Conservation (phyloP, 2,113 vertebrate genomes). For the Macrotus californicus region DNA sequence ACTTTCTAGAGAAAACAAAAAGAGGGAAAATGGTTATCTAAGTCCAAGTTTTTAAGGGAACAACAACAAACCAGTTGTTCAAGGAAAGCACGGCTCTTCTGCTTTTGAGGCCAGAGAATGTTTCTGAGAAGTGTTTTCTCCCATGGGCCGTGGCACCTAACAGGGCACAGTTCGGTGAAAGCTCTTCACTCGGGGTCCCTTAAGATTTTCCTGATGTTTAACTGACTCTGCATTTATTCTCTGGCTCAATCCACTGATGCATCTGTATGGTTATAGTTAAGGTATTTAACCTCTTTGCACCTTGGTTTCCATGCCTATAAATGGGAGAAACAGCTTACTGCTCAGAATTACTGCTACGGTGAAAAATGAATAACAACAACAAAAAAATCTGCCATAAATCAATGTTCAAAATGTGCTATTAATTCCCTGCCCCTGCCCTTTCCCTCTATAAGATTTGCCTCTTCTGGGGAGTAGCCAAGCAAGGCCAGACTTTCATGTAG, state of each 20-base stretch:
- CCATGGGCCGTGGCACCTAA: background rate
- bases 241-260: background rate
- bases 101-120: background rate
- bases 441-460: background rate
- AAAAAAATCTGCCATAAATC: background rate
- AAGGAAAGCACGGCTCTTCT: background rate
- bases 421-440: background rate
- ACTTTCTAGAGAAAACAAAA: constrained; percentile 6
- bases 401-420: background rate
- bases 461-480: background rate
- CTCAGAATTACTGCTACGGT: background rate
- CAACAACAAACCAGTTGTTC: background rate
- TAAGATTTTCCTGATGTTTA: background rate
- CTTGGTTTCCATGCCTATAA: constrained; percentile 23
- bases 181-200: background rate
- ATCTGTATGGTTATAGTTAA: background rate
- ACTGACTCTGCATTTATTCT: background rate
- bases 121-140: background rate
- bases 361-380: constrained; percentile 27
- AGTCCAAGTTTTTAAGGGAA: background rate
- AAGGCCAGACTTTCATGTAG: constrained; percentile 7
- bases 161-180: background rate
- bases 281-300: constrained; percentile 6
- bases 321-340: background rate
- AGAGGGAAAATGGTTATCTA: background rate